These are phyloP conservation scores for Serripes groenlandicus DNA, from an alignment of 2,888 invertebrate genomes.

Conservation along the genomic window DNA sequence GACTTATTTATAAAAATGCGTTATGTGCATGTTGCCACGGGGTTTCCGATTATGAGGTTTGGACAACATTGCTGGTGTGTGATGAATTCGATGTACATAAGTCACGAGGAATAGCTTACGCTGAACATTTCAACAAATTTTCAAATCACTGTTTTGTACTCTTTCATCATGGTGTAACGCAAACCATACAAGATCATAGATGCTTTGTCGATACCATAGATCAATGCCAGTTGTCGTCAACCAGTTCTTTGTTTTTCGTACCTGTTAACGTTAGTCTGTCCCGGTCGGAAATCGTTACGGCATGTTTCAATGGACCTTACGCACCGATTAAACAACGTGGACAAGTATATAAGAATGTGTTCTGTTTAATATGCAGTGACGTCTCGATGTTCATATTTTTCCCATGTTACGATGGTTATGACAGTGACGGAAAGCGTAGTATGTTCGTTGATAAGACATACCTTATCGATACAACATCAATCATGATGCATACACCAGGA, in stretches of 20 bases:
- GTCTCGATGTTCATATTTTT: no score
- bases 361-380: not conserved
- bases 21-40: not conserved
- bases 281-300: not conserved
- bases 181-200: not conserved
- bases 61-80: not conserved
- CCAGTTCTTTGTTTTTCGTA: no score
- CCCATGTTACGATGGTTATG: no score
- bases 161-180: not conserved
- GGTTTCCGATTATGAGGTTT: not conserved
- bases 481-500: no score
- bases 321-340: not conserved
- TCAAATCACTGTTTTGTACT: not conserved
- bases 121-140: not conserved
- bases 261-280: not conserved
- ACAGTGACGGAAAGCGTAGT: no score
- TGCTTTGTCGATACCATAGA: not conserved
- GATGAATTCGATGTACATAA: not conserved
- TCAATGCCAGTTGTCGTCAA: not conserved
- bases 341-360: not conserved
- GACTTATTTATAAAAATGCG: not conserved
- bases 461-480: no score
- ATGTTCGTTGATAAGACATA: no score
- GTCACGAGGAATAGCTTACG: not conserved
- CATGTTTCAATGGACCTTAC: not conserved